phyloP scores from a whole-genome alignment of 2,888 invertebrate genomes.

The Corythucha ciliata region DNA sequence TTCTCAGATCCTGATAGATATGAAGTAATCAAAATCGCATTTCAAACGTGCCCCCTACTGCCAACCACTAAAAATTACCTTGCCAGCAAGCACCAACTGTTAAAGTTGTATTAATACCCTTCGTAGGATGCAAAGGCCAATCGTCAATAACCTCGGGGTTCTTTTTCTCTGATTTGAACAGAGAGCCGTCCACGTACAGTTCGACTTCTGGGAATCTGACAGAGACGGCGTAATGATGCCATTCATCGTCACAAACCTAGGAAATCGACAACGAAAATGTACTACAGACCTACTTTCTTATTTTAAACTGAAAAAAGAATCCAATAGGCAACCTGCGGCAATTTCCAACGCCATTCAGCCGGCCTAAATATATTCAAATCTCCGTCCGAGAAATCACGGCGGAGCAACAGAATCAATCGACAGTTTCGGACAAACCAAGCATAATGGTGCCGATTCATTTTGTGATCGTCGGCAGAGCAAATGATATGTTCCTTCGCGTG shows the following conservation, averaged over 20 bases:
- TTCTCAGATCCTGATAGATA: conserved; percentile 64
- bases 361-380: conserved; percentile 91
- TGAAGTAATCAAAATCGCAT: conserved; percentile 14
- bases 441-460: conserved; percentile 99
- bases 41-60: background rate
- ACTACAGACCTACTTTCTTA: background rate
- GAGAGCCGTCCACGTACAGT: conserved; percentile 79
- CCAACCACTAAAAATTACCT: conserved; percentile 44
- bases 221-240: conserved; percentile 96
- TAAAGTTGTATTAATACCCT: conserved; percentile 84
- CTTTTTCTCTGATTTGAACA: conserved; percentile 56
- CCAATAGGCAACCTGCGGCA: conserved; percentile 59
- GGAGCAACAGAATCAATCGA: conserved; percentile 81
- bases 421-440: conserved; percentile 95
- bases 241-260: conserved; percentile 89
- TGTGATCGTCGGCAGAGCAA: conserved; percentile 95
- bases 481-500: conserved; percentile 93
- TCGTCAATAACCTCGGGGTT: conserved; percentile 98
- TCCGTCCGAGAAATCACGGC: conserved; percentile 84
- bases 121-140: conserved; percentile 95
- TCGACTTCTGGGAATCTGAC: conserved; percentile 86
- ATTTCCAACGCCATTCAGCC: conserved; percentile 98
- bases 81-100: conserved; percentile 98
- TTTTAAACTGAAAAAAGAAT: background rate
- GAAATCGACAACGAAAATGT: conserved; percentile 6